A percentile compares a stretch with the other conserved stretches of the same genome.
Evolutionary conservation across 2,797 vertebrate genomes (phyloP).

Genomic region (Parambassis ranga): DNA sequence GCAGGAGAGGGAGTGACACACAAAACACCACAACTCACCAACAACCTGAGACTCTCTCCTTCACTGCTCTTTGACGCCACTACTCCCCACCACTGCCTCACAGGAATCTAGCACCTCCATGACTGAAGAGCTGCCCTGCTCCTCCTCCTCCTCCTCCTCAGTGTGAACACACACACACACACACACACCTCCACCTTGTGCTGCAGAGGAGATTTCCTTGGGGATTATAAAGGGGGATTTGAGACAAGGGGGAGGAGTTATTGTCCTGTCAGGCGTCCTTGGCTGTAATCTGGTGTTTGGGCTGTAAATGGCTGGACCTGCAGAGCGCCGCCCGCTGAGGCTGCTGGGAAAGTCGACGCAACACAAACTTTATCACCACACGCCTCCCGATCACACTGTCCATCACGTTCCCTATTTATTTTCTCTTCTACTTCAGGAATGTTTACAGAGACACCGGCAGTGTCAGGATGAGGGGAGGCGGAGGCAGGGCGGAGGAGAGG

Average conservation of each 20-base stretch:
- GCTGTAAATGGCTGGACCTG: slow-evolving; percentile 5
- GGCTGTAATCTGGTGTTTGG: slow-evolving; percentile 62
- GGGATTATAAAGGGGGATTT: slow-evolving; percentile 66
- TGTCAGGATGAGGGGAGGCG: slow-evolving; percentile 18
- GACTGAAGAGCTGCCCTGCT: background rate
- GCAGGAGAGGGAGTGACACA: no score
- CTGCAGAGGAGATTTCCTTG: slow-evolving; percentile 52
- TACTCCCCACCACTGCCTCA: slow-evolving; percentile 9
- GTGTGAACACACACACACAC: slow-evolving; percentile 11
- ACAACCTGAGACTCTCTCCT: background rate
- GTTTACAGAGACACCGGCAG: slow-evolving; percentile 52
- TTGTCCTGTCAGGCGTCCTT: slow-evolving; percentile 46
- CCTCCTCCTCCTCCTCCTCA: slow-evolving; percentile 13
- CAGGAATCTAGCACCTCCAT: slow-evolving; percentile 35
- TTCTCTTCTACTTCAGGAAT: slow-evolving; percentile 33
- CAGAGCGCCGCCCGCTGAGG: background rate
- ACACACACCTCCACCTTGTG: slow-evolving; percentile 45
- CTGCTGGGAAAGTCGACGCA: slow-evolving; percentile 17
- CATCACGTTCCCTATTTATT: background rate
- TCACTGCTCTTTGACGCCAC: background rate
- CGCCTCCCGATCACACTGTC: background rate
- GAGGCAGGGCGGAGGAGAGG: slow-evolving; percentile 14
- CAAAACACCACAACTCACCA: no score
- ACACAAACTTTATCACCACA: no score
- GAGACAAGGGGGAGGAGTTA: slow-evolving; percentile 55